Base-by-base conservation (phyloP, 2,888 invertebrate species). In the Lasius fuliginosus region DNA sequence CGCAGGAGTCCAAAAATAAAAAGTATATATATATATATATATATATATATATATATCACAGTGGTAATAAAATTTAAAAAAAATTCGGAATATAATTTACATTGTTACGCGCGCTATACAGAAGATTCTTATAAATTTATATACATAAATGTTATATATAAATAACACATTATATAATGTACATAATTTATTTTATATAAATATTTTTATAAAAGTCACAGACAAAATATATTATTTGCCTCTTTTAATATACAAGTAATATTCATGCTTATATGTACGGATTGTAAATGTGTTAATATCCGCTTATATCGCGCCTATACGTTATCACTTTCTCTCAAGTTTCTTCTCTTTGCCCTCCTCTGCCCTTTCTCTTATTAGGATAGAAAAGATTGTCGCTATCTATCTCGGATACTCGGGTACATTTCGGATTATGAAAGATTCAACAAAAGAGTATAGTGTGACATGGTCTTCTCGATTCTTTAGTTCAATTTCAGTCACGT, bases 401-500 rank as follows among this genome's bases (percentile, higher is more conserved):
- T 36, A 36, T 5, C 23, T 33, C 33, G 33, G 33, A 33, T 23
- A 23, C 36, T 36, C 4, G 36, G 12, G 27, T 56, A 11, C 18
- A 56, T 58, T 33, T 71, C 12, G 3, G 12, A 58, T 65, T 18
- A 58, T 65, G 27, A 76, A 64, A 81, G 30, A 53, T 18, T 11
- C 6, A 3, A 58, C 3, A 53, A 64, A 64, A 46, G 4, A 33
- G 2, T 62, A 71, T 42, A 60, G 27, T 46, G 3, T 69, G 6
- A 33, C n/a, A 27, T 18, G n/a, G 49, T 64, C 60, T 75, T 40
- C 36, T 15, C 60, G 69, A 75, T 49, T 46, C 23, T 67, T 62
- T 69, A 73, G 76, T 77, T 77, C 8, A 30, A 73, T 12, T 68
- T 74, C 53, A 85, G 73, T 67, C 62, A 5, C 53, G 36, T 77